Conservation (phyloP, 2,113 vertebrate species). For the Dissostichus mawsoni region DNA sequence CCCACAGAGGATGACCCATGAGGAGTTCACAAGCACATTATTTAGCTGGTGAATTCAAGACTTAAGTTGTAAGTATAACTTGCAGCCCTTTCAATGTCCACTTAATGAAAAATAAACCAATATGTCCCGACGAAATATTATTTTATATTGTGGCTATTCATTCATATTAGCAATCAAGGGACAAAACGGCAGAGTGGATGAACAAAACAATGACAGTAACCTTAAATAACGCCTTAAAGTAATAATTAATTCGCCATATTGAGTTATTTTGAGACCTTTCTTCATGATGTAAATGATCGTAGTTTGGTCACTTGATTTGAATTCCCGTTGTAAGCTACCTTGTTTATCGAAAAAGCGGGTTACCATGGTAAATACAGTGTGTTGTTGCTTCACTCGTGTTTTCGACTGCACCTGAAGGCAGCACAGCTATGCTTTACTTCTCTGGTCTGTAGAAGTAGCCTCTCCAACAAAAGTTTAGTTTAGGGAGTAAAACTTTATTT, state of each 20-base stretch:
- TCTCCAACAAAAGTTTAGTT: constrained; percentile 17
- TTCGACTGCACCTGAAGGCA: constrained; percentile 38
- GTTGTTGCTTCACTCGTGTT: fast-evolving
- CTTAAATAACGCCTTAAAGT: fast-evolving
- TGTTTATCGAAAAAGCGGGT: neutral
- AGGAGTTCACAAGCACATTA: constrained; percentile 9
- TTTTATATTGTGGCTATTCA: neutral
- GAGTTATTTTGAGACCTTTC: fast-evolving
- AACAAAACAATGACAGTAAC: neutral
- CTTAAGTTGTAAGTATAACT: neutral
- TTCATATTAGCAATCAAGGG: neutral
- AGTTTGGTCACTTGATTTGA: neutral
- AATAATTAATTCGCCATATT: neutral
- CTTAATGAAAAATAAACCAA: neutral
- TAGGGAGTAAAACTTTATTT: neutral
- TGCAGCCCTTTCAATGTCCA: fast-evolving
- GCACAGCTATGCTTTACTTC: constrained; percentile 37
- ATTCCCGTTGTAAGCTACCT: neutral
- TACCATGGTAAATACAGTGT: constrained; percentile 31
- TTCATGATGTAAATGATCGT: fast-evolving
- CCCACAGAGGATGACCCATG: constrained; percentile 31
- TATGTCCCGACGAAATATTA: fast-evolving
- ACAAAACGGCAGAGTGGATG: too few relatives aligned
- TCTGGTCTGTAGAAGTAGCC: neutral
- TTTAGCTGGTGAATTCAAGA: neutral